Percentiles rank a stretch among this genome's conserved stretches.
These are phyloP conservation scores for Orussus abietinus DNA, from an alignment of 1,140 invertebrate genomes.

Conservation along the genomic window DNA sequence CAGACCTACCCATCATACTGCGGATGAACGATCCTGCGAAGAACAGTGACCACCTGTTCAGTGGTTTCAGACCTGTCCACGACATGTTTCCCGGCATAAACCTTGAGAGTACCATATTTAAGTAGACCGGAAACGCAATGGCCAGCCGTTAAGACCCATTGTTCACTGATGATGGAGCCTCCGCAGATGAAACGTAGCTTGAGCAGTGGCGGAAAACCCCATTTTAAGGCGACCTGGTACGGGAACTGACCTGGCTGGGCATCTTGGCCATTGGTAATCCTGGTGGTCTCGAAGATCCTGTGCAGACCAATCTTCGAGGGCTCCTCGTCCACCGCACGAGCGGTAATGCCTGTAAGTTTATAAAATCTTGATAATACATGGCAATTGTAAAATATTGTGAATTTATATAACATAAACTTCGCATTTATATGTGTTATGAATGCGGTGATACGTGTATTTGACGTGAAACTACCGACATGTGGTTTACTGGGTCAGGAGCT, in stretches of 20 bases:
- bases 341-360: no score
- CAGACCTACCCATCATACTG: conserved; percentile 53
- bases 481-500: no score
- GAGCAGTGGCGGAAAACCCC: conserved; percentile 21
- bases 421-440: no score
- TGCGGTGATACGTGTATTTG: no score
- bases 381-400: neutral
- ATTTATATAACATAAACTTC: neutral
- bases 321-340: no score
- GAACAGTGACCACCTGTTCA: conserved; percentile 49
- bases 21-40: conserved; percentile 48
- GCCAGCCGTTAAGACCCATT: conserved; percentile 53
- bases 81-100: conserved; percentile 36
- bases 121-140: conserved; percentile 43
- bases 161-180: conserved; percentile 49
- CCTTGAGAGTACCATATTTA: conserved; percentile 12
- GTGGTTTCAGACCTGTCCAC: conserved; percentile 28
- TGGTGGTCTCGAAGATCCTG: no score
- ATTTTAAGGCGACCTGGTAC: conserved; percentile 39
- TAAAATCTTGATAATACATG: no score
- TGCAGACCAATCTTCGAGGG: no score
- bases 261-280: conserved; percentile 35
- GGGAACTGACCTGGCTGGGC: conserved; percentile 39
- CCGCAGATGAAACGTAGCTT: conserved; percentile 49
- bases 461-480: no score